Evolutionary conservation across 1,140 invertebrate species (phyloP), one percentile per base, ranked within the genome.

Genomic region (Drosophila rufa): DNA sequence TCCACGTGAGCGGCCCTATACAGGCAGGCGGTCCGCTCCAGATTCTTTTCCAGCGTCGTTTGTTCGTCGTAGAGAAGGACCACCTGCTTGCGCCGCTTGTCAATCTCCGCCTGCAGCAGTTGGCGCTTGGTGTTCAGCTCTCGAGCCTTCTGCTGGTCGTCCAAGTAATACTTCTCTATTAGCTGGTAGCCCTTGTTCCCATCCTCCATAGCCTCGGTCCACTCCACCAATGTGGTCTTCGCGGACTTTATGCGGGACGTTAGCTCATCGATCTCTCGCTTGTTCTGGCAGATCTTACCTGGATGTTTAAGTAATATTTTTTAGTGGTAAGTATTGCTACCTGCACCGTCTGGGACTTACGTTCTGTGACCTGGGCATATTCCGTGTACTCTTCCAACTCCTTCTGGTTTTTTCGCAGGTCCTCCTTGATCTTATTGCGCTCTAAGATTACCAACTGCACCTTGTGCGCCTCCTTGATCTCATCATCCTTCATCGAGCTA

Each of bases 181-280:
- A 95, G 50, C 57, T 94, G 91, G 75, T 94, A 94, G 45, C 94
- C 94, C 43, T 94, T 94, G 60, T 95, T 94, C 7, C 94, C 93
- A 60, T 94, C 93, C 43, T 94, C 93, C 43, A 95, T 92, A 9
- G 94, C 93, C 58, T 95, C 94, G n/a, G 95, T 94, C 94, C 94
- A 95, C 15, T 94, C 93, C 7, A 93, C 76, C 27, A 95, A 76
- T 12, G 94, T 94, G 33, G 94, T 93, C 48, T 94, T 94, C n/a
- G 95, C 95, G 80, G 94, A 94, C 43, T 94, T 93, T 0, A 95
- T 93, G 66, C 93, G 93, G 22, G 93, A 91, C 61, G 95, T 94
- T 0, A 94, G 78, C 14, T 92, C 92, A 43, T 95, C 93, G 15
- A 96, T 91, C 79, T 94, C 95, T 2, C 89, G 92, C 6, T 85